These are phyloP conservation scores for Yponomeuta cagnagella DNA, from an alignment of 2,888 invertebrate genomes.

Conservation along the genomic window DNA sequence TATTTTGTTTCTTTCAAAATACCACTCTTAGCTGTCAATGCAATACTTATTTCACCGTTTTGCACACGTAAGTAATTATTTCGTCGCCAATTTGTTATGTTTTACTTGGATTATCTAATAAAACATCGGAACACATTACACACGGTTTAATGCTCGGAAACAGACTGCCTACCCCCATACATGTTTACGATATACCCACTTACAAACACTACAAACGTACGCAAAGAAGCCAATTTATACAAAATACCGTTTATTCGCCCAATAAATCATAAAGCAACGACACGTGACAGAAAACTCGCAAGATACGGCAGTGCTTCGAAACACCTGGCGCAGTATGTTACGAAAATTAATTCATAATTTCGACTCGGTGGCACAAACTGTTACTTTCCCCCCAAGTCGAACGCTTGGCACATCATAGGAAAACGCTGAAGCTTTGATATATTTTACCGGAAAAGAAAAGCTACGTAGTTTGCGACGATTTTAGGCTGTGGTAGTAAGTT, in stretches of 20 bases:
- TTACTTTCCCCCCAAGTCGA: background rate
- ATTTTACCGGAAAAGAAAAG: background rate
- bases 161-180: no score
- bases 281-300: background rate
- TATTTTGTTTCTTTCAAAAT: no score
- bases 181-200: no score
- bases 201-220: no score
- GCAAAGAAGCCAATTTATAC: background rate
- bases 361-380: background rate
- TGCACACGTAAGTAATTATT: no score
- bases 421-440: background rate
- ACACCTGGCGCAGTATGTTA: background rate
- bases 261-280: background rate
- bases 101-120: no score
- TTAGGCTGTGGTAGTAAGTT: background rate
- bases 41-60: no score
- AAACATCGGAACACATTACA: no score
- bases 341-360: slow-evolving; percentile 2
- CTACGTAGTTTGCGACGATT: background rate
- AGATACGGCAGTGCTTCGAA: background rate
- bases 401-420: background rate
- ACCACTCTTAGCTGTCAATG: no score
- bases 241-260: background rate
- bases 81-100: no score
- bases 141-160: no score